Evolutionary conservation across 2,113 vertebrate genomes (phyloP).

Genomic region (Hirundichthys speculiger): DNA sequence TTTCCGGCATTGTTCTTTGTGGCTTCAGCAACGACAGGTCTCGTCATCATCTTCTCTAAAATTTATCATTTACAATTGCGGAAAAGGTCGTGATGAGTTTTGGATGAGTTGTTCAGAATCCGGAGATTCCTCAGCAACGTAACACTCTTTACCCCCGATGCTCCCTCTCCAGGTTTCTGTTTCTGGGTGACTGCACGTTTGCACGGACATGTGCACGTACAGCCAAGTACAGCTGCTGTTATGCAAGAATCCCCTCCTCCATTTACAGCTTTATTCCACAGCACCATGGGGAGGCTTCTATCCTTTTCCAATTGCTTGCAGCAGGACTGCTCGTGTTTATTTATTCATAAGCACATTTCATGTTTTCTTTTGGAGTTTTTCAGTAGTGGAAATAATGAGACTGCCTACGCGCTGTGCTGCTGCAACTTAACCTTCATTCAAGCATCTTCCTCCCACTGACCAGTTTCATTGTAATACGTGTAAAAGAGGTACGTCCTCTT

Average conservation of each 20-base stretch:
- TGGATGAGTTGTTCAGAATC: no score
- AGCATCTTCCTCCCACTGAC: not conserved
- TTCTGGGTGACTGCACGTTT: slow-evolving; percentile 18
- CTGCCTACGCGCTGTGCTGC: not conserved
- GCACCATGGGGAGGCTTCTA: slow-evolving; percentile 30
- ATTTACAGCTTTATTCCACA: slow-evolving; percentile 33
- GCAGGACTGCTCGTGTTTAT: slow-evolving; percentile 33
- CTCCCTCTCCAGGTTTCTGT: not conserved
- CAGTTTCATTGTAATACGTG: no score
- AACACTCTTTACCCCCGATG: not conserved
- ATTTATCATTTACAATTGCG: no score
- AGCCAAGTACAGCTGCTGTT: slow-evolving; percentile 53
- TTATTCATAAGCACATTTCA: slow-evolving; percentile 58
- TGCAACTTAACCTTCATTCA: no score
- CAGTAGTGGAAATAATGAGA: slow-evolving; percentile 28
- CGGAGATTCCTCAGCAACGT: not conserved
- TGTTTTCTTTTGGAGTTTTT: slow-evolving; percentile 42
- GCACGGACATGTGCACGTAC: not conserved
- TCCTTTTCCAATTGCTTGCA: slow-evolving; percentile 4
- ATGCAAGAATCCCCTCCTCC: slow-evolving; percentile 35
- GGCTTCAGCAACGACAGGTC: no score
- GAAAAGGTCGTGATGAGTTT: no score
- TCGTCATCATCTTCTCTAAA: no score
- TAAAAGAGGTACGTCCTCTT: no score
- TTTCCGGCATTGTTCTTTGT: no score